Percentiles rank a stretch among this genome's conserved stretches.
Evolutionary conservation across 1,140 invertebrate species (phyloP).

Genomic region (Drosophila nigromelanica): DNA sequence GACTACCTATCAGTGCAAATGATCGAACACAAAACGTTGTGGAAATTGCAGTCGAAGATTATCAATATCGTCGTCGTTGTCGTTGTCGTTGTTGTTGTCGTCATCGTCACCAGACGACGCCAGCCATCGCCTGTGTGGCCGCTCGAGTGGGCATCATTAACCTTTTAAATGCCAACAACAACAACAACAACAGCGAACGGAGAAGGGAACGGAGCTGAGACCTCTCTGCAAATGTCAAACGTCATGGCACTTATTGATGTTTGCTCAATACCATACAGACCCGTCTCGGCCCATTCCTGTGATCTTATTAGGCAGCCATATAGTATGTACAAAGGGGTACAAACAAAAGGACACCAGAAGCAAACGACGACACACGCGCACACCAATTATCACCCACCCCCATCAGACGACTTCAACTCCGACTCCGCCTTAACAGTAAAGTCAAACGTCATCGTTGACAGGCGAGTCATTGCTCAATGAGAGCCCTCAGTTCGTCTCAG

Average conservation of each 20-base stretch:
- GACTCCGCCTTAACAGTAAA: conserved; percentile 41
- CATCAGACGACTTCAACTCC: conserved; percentile 15
- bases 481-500: conserved; percentile 12
- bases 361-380: conserved; percentile 39
- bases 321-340: conserved; percentile 44
- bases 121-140: conserved; percentile 61
- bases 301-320: conserved; percentile 67
- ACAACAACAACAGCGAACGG: conserved; percentile 14
- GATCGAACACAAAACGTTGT: conserved; percentile 31
- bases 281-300: conserved; percentile 33
- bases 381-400: conserved; percentile 70
- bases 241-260: conserved; percentile 72
- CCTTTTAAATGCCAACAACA: conserved; percentile 57
- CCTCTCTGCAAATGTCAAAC: conserved; percentile 57
- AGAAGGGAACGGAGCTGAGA: conserved; percentile 15
- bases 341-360: conserved; percentile 52
- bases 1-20: conserved; percentile 28
- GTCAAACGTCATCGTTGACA: conserved; percentile 75
- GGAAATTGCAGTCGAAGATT: conserved; percentile 59
- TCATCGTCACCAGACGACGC: conserved; percentile 31
- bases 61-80: conserved; percentile 18
- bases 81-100: neutral
- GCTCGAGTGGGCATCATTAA: conserved; percentile 64
- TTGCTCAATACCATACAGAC: conserved; percentile 32
- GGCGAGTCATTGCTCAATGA: conserved; percentile 62